Base-by-base conservation (phyloP, 2,888 invertebrate species). In the Cryptosula pallasiana region DNA sequence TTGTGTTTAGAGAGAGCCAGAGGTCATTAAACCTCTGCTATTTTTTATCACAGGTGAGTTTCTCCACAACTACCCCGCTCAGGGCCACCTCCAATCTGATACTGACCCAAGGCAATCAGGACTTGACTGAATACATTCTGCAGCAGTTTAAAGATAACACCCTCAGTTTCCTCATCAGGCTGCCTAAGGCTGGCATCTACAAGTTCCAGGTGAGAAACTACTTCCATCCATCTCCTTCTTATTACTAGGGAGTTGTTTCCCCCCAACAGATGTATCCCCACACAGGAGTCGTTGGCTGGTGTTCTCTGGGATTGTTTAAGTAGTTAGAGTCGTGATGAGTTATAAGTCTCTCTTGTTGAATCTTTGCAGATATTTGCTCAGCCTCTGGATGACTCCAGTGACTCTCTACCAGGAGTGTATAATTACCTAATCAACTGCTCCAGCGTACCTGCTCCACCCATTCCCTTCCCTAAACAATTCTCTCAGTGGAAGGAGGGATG, bases 401-500 rank as follows among this genome's bases (percentile, higher is more conserved):
- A 83, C 75, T 81, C 81, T 73, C 76, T 84, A 55, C 84, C 84
- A 3, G 84, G 84, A 1, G 82, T 84, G n/a, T 84, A 81, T 78
- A 84, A 84, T 78, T 84, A 84, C 76, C 79, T 84, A 73, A 80
- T 84, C 76, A 80, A 82, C 76, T 82, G 82, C 73, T 76, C 76
- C 73, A 76, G 75, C 54, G 72, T 79, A 13, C 78, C 77, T 5
- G 76, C 78, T 72, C 71, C 72, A 1, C 74, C 73, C 35, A 75
- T 77, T 55, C 79, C 81, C 29, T 85, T 81, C 81, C 85, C 85
- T 34, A 82, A 83, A 76, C 85, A 85, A 78, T 85, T 84, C 69
- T 83, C 83, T 27, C 84, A 84, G 75, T 85, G 85, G 85, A 85
- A 84, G 76, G 84, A 85, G 73, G 85, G 84, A 5, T 85, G 85